A percentile compares a stretch with the other conserved stretches of the same genome.
Conservation (phyloP, 2,113 vertebrate species). For the Apodemus speciosus region DNA sequence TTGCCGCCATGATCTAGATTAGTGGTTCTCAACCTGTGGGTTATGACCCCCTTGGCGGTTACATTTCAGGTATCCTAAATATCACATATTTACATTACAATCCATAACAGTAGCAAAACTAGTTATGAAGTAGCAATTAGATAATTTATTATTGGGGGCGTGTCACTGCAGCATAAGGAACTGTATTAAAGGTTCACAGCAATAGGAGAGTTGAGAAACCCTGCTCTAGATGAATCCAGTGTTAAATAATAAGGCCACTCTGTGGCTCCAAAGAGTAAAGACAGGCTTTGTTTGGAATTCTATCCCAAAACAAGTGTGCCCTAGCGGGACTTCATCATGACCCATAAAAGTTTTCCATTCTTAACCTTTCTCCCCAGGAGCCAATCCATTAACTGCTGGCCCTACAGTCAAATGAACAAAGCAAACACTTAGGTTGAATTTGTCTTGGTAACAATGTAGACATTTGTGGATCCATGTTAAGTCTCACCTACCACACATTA, state of each 20-base stretch:
- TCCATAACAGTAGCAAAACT: background rate
- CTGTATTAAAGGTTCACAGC: background rate
- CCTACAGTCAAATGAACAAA: background rate
- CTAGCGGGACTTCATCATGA: background rate
- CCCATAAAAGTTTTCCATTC: background rate
- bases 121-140: background rate
- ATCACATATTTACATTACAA: background rate
- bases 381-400: background rate
- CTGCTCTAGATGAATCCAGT: background rate
- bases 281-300: conserved; percentile 31
- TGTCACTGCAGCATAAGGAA: background rate
- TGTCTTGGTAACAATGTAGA: background rate
- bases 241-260: background rate
- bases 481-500: background rate
- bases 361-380: background rate
- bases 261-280: background rate
- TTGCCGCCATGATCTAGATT: background rate
- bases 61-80: background rate
- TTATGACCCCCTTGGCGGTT: background rate
- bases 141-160: background rate
- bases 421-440: background rate
- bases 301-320: background rate
- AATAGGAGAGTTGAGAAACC: background rate
- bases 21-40: background rate
- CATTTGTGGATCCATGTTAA: background rate